Base-by-base conservation (phyloP, 2,113 vertebrate genomes). In the Pituophis catenifer region DNA sequence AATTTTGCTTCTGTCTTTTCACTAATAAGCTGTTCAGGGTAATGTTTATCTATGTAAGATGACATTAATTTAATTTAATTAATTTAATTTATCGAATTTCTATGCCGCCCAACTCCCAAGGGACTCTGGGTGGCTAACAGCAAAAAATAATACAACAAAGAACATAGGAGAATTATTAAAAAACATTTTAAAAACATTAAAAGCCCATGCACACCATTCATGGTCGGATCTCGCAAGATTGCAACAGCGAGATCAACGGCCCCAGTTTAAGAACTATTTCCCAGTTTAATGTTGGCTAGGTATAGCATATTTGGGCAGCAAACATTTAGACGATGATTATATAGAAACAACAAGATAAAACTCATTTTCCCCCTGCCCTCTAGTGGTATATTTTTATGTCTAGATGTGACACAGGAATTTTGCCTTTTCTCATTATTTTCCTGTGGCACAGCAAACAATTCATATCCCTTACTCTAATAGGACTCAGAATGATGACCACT, bases 401-500 rank as follows among this genome's bases (percentile, higher is more conserved):
- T 13, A 70, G 65, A 33, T 70, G 29, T 33, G n/a, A 17, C 7
- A 70, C n/a, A 33, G 29, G 29, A 70, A 70, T 70, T 70, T 33
- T 70, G 65, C 15, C 15, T 96, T 95, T 95, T 92, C 33, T 53
- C 53, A 85, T 55, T 70, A 23, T 89, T 57, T 70, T 91, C 93
- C 90, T 85, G 54, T 0, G 0, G 93, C 93, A 86, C 38, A 91
- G 59, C 88, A 94, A 93, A 52, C 44, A 92, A 92, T 55, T 85
- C 93, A 85, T 53, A 58, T 91, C 92, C 90, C 89, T 91, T 70
- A 70, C 8, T 90, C 1, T 33, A 70, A 55, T 89, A 50, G 89
- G 92, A 94, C 93, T 94, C 93, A 90, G 33, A 94, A 62, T 29
- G 52, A 91, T 89, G 26, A 24, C 50, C n/a, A 90, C 50, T 88